phyloP scores from a whole-genome alignment of 2,113 vertebrate genomes.

The Ceuthmochares aereus region DNA sequence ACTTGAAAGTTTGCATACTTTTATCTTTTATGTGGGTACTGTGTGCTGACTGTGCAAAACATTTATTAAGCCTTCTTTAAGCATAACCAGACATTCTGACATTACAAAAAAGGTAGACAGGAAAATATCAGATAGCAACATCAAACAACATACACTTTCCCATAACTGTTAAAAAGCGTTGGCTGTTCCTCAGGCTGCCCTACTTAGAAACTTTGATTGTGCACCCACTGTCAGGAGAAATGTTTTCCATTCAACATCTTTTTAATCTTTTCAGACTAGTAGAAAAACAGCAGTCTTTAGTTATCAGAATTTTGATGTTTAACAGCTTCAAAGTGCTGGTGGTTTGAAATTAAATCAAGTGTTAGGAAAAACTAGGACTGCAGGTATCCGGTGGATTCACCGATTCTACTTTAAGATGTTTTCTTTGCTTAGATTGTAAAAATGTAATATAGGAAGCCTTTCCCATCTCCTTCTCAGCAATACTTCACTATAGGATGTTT shows the following conservation, averaged over 20 bases:
- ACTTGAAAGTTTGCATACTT: not conserved
- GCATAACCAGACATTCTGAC: not conserved
- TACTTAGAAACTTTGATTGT: constrained; percentile 68
- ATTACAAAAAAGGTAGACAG: constrained; percentile 9
- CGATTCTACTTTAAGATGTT: constrained; percentile 55
- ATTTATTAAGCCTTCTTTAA: constrained; percentile 4
- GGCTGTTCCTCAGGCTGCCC: constrained; percentile 61
- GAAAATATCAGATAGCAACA: constrained; percentile 28
- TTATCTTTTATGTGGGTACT: not conserved
- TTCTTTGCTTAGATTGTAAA: constrained; percentile 21
- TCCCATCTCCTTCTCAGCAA: not conserved
- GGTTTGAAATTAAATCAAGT: constrained; percentile 53
- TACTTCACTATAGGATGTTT: not conserved
- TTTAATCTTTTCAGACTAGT: constrained; percentile 64
- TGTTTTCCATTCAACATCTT: constrained; percentile 55
- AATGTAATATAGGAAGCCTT: not conserved
- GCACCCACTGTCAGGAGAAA: constrained; percentile 50
- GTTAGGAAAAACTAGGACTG: constrained; percentile 42
- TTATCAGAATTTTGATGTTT: constrained; percentile 59
- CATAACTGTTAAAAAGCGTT: constrained; percentile 43
- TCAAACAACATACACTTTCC: constrained; percentile 34
- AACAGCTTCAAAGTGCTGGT: constrained; percentile 65
- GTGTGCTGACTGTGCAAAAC: constrained; percentile 48
- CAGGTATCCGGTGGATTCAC: constrained; percentile 18
- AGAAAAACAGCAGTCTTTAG: constrained; percentile 55